These are phyloP conservation scores for Chaenocephalus aceratus DNA, from an alignment of 2,113 vertebrate genomes.

Conservation along the genomic window DNA sequence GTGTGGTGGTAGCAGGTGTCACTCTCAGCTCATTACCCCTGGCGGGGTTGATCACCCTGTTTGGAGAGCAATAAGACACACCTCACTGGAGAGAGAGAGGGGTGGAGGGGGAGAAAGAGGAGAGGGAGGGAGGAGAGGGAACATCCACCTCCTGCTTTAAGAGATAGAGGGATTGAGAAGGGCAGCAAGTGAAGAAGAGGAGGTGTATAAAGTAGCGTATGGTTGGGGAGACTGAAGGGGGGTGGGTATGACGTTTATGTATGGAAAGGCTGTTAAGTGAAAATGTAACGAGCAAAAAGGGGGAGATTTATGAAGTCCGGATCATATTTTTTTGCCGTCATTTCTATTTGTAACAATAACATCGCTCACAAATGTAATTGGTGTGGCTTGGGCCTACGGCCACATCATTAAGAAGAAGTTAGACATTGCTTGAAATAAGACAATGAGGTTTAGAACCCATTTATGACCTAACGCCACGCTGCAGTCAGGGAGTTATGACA, in stretches of 20 bases:
- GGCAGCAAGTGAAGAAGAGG: background rate
- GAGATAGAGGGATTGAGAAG: conserved; percentile 30
- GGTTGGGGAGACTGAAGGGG: background rate
- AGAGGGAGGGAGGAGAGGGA: background rate
- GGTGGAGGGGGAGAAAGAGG: conserved; percentile 22
- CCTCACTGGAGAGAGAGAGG: conserved; percentile 58
- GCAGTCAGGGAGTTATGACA: too few relatives aligned
- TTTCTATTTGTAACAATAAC: background rate
- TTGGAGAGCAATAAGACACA: conserved; percentile 77
- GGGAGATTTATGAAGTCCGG: background rate
- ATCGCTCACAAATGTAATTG: background rate
- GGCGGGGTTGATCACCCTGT: conserved; percentile 77
- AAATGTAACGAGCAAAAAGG: background rate
- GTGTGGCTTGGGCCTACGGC: background rate
- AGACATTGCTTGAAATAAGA: background rate
- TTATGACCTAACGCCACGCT: background rate
- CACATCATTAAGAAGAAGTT: background rate
- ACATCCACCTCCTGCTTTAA: background rate
- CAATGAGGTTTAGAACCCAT: background rate
- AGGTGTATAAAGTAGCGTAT: conserved; percentile 6
- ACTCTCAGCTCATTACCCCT: conserved; percentile 80
- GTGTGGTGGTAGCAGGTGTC: conserved; percentile 81
- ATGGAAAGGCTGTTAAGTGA: background rate
- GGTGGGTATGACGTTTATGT: background rate
- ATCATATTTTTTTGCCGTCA: background rate